Conservation (phyloP, 2,797 vertebrate genomes). For the Emydoidea blandingii region DNA sequence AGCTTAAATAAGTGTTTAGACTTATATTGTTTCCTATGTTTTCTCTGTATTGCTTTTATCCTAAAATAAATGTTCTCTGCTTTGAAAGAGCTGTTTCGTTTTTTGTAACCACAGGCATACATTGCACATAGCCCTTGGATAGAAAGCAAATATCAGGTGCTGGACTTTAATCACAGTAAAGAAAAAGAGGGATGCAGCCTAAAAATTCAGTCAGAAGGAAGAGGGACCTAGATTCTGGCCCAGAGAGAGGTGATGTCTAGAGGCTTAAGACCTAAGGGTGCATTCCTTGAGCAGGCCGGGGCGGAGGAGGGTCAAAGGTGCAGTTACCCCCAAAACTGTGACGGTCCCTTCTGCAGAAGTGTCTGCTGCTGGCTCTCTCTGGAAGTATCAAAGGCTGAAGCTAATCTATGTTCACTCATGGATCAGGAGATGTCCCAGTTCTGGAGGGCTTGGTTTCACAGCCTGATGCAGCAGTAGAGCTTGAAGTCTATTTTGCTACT, state of each 20-base stretch:
- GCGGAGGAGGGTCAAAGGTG: neutral
- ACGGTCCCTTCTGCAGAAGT: neutral
- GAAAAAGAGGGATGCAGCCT: neutral
- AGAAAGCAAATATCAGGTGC: neutral
- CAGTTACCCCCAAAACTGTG: neutral
- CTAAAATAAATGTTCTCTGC: neutral
- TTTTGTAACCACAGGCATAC: neutral
- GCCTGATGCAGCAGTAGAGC: neutral
- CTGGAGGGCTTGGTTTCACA: neutral
- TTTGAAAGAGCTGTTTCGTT: neutral
- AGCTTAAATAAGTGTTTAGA: neutral
- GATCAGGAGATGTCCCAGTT: fast-evolving
- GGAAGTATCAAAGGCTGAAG: neutral
- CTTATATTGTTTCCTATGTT: neutral
- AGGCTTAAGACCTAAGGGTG: neutral
- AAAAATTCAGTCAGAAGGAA: neutral
- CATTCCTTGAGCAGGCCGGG: neutral
- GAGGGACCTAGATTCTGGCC: neutral
- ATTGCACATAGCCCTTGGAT: neutral
- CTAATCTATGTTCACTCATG: neutral
- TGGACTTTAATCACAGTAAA: neutral
- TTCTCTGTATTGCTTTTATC: neutral
- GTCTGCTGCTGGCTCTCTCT: neutral
- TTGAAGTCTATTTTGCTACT: neutral
- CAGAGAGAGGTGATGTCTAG: neutral